These are phyloP conservation scores for Apodemus agrarius DNA, from an alignment of 2,797 vertebrate species.

Conservation along the genomic window DNA sequence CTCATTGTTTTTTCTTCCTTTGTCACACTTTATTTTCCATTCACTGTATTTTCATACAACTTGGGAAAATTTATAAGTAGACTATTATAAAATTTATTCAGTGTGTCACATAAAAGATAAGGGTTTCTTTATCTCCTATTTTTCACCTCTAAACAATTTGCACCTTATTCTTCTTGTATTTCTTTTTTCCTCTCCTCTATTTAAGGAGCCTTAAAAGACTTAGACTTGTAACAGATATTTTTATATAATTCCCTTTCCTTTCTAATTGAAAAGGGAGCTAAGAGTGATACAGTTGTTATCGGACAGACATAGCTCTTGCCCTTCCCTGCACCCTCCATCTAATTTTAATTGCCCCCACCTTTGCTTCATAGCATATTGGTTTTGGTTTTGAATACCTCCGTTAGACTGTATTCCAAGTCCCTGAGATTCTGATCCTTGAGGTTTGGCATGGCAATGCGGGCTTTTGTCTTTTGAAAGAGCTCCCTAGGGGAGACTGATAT, in stretches of 20 bases:
- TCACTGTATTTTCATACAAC: slow-evolving; percentile 37
- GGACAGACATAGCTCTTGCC: background rate
- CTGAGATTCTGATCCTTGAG: background rate
- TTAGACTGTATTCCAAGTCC: background rate
- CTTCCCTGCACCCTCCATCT: background rate
- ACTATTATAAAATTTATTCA: background rate
- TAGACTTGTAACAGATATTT: background rate
- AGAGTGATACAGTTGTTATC: background rate
- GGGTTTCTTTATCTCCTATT: background rate
- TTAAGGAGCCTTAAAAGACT: slow-evolving; percentile 11
- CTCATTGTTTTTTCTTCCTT: slow-evolving; percentile 44
- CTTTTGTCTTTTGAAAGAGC: slow-evolving; percentile 56
- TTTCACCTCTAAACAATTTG: background rate
- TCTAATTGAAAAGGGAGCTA: background rate
- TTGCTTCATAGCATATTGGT: background rate
- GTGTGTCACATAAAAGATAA: background rate
- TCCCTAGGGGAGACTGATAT: slow-evolving; percentile 15
- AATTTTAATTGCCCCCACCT: background rate
- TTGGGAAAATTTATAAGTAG: background rate
- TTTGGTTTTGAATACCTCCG: slow-evolving; percentile 8
- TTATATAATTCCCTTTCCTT: slow-evolving; percentile 21
- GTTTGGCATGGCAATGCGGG: background rate
- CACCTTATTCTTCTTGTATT: background rate
- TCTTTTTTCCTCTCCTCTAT: background rate
- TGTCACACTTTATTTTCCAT: slow-evolving; percentile 56